These are phyloP conservation scores for Luidia sarsii DNA, from an alignment of 53 echinoderm and acorn worm species.

Conservation along the genomic window DNA sequence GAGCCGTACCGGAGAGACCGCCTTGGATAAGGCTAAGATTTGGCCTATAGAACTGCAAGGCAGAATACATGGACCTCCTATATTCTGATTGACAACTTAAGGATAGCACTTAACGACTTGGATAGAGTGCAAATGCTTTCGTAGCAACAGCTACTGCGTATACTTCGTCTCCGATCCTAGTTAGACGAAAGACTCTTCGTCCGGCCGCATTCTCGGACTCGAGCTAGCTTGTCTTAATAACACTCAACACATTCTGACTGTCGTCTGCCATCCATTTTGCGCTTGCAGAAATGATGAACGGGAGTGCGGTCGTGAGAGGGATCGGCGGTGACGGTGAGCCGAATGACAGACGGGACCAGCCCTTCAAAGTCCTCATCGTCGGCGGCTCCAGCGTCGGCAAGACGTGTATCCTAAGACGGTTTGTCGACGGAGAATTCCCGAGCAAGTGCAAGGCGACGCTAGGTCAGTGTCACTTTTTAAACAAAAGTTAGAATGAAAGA, in stretches of 20 bases:
- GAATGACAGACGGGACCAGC: conserved; percentile 12
- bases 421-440: conserved; percentile 88
- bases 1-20: too few relatives aligned
- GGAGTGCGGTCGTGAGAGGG: background rate
- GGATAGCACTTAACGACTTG: too few relatives aligned
- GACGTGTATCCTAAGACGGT: conserved; percentile 83
- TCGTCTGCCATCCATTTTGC: background rate
- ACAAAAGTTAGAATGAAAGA: too few relatives aligned
- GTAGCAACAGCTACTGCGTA: too few relatives aligned
- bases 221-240: background rate
- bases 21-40: too few relatives aligned
- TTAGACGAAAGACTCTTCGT: background rate
- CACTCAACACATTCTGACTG: background rate
- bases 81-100: too few relatives aligned
- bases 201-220: background rate
- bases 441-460: conserved; percentile 84
- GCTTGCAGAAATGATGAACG: conserved; percentile 19
- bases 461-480: conserved; percentile 87
- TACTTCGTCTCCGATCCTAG: too few relatives aligned
- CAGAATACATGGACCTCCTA: too few relatives aligned
- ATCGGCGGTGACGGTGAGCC: background rate
- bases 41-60: too few relatives aligned
- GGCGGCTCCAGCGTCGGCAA: conserved; percentile 91
- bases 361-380: conserved; percentile 79
- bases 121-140: too few relatives aligned